Percentiles rank a stretch among this genome's conserved stretches.
These are phyloP conservation scores for Drosophila kanapiae DNA, from an alignment of 1,140 invertebrate genomes.

Conservation along the genomic window DNA sequence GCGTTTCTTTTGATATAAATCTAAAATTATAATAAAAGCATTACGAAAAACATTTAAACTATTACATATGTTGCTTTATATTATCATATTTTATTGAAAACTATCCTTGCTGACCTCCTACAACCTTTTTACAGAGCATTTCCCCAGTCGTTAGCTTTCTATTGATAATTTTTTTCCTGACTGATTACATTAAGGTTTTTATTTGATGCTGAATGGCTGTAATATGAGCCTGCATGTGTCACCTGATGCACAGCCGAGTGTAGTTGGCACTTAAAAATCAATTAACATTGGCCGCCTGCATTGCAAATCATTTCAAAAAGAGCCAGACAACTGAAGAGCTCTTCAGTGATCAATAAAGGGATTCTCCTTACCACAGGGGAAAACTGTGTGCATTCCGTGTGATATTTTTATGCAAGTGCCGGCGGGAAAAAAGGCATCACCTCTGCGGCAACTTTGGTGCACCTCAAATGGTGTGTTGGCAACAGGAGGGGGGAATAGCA, in stretches of 20 bases:
- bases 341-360: constrained; percentile 24
- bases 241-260: constrained; percentile 51
- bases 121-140: constrained; percentile 3
- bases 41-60: neutral
- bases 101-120: neutral
- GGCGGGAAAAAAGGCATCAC: constrained; percentile 8
- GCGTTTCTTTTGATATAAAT: neutral
- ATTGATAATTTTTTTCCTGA: constrained; percentile 30
- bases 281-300: constrained; percentile 55
- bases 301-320: constrained; percentile 57
- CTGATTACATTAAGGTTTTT: constrained; percentile 70
- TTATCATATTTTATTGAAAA: neutral
- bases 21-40: neutral
- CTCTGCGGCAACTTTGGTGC: constrained; percentile 31
- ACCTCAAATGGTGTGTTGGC: constrained; percentile 52
- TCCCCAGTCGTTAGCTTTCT: neutral
- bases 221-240: constrained; percentile 33
- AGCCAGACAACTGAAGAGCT: constrained; percentile 27
- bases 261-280: constrained; percentile 74
- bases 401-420: constrained; percentile 35
- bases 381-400: constrained; percentile 18
- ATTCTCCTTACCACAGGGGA: neutral
- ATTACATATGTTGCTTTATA: neutral
- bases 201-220: constrained; percentile 10
- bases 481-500: constrained; percentile 18